Base-by-base conservation (phyloP, 2,113 vertebrate genomes). In the Dromaius novaehollandiae region DNA sequence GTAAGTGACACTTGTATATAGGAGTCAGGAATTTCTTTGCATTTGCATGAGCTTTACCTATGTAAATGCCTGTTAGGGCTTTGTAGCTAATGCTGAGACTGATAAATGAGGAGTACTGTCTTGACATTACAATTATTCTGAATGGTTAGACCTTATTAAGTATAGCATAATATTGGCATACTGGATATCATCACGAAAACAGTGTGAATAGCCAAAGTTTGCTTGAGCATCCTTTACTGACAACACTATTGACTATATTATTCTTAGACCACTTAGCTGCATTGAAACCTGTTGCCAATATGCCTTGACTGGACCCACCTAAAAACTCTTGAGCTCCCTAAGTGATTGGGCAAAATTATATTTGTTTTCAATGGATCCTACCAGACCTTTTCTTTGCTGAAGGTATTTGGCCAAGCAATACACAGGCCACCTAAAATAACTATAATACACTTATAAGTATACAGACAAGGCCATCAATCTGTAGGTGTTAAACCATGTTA, bases 401-500 rank as follows among this genome's bases (percentile, higher is more conserved):
- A 36, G 50, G 9, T 36, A 8, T 73, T 95, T 89, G 42, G 22
- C 42, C 55, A 75, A 53, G 80, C 53, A 88, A 48, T 28, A n/a
- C 30, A 32, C 38, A 73, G 75, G 30, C 21, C 25, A 9, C 40
- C 21, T 64, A 13, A 69, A 30, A 10, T 48, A 17, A 11, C 4
- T 55, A 17, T 61, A 78, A 53, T 64, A 11, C 7, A 10, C n/a
- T 68, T 69, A 2, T 6, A 12, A n/a, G 20, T 8, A 32, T 48
- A 7, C 16, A 75, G 51, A 6, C n/a, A 20, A 65, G 63, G 13
- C 58, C 84, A 13, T 20, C 25, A 21, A 7, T 0, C 0, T 34
- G 75, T 32, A 88, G 53, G 7, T 92, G 3, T 7, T 56, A 74
- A 26, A 7, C 21, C 17, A 9, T n/a, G 42, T 10, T 8, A 0